Evolutionary conservation across 2,113 vertebrate genomes (phyloP), one percentile per base, ranked within the genome.

Genomic region (Trochalopteron elliotii): DNA sequence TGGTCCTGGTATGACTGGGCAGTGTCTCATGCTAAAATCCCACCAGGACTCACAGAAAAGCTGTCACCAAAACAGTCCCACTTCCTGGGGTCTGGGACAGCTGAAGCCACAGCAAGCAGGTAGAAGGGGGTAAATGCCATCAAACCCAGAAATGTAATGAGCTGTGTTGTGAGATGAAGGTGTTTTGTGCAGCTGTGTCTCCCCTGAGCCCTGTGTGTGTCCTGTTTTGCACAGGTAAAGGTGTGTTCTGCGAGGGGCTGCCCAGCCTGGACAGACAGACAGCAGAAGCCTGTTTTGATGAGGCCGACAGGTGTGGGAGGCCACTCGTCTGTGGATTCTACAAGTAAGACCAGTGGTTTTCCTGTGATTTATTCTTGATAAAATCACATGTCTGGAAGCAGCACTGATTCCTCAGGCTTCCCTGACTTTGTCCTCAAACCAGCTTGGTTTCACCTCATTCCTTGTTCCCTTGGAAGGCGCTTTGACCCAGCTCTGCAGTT

Each of bases 401-500:
- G 35, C 44, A 11, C 30, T 50, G 71, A 30, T 40, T 67, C 25
- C 31, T 50, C 71, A 59, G 52, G 37, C 44, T 67, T 31, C 50
- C 44, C 35, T 67, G 25, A 7, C 71, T 16, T 40, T 21, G 44
- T 35, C 71, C 61, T 76, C 17, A 11, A 17, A 6, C 50, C 44
- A 31, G 13, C 25, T 76, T 42, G 52, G 61, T 67, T 50, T 76
- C 61, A 31, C 52, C 60, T 57, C 68, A 5, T 63, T 50, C 83
- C 30, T 67, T 76, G 52, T 76, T 67, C 31, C 44, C 44, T 75
- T 59, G 71, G 16, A 50, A 86, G 83, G 61, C 52, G 71, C 44
- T 86, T 86, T 86, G 71, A 86, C 61, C 83, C 83, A 31, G 83
- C 71, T 61, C 71, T 86, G 83, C 71, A 44, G 71, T 76, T 86